Percentiles rank a stretch among this genome's conserved stretches.
Conservation (phyloP, 2,888 invertebrate species). For the Idaea dimidiata region DNA sequence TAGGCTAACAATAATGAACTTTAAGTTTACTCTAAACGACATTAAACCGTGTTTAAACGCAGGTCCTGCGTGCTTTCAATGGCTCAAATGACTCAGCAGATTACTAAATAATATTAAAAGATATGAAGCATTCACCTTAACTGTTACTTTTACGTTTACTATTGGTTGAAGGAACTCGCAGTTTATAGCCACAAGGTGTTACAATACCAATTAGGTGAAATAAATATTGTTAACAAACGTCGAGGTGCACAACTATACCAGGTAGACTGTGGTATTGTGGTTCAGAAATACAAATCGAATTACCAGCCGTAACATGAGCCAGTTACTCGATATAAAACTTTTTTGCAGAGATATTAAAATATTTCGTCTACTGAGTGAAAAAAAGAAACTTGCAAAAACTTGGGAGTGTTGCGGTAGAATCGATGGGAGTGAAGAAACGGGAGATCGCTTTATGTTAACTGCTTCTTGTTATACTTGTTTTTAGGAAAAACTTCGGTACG, state of each 20-base stretch:
- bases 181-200: too few species aligned
- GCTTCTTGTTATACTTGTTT: conserved; percentile 1
- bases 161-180: too few species aligned
- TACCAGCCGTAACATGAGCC: background rate
- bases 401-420: conserved; percentile 16
- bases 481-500: background rate
- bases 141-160: too few species aligned
- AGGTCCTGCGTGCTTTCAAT: too few species aligned
- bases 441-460: conserved; percentile 5
- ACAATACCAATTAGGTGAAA: too few species aligned
- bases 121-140: too few species aligned
- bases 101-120: too few species aligned
- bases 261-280: background rate
- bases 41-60: too few species aligned
- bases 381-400: conserved; percentile 17
- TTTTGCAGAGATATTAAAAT: conserved; percentile 27
- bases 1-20: too few species aligned
- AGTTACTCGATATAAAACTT: conserved; percentile 24
- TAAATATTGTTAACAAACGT: too few species aligned
- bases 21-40: too few species aligned
- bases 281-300: background rate
- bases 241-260: background rate
- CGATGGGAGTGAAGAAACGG: conserved; percentile 5
- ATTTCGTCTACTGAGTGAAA: conserved; percentile 25
- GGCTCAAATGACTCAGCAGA: too few species aligned